Evolutionary conservation across 2,797 vertebrate genomes (phyloP).

Genomic region (Zenarchopterus dispar): DNA sequence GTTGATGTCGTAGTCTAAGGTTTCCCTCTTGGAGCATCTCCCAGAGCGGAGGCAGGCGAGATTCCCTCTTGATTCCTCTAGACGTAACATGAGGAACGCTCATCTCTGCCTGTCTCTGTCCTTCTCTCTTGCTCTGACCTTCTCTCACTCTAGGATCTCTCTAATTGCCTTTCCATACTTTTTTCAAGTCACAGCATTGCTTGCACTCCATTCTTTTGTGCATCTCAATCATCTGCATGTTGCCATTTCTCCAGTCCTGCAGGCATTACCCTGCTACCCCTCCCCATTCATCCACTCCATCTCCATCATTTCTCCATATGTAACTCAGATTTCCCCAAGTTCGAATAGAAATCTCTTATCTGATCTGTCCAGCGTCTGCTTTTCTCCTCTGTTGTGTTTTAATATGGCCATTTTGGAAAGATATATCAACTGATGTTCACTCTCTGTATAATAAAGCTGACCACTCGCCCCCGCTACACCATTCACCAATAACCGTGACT

Average conservation of each 20-base stretch:
- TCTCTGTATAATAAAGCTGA: conserved; percentile 68
- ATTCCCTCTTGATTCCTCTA: conserved; percentile 87
- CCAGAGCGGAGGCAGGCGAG: conserved; percentile 86
- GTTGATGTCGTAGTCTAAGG: conserved; percentile 90
- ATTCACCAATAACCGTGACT: conserved; percentile 58
- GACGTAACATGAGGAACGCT: conserved; percentile 89
- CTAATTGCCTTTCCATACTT: conserved; percentile 65
- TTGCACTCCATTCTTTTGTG: conserved; percentile 17
- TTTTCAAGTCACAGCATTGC: conserved; percentile 23
- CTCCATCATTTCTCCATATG: conserved; percentile 65
- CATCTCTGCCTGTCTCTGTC: conserved; percentile 69
- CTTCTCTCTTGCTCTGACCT: conserved; percentile 70
- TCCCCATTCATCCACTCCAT: conserved; percentile 33
- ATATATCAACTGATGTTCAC: conserved; percentile 68
- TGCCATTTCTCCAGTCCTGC: background rate
- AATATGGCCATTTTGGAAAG: conserved; percentile 69
- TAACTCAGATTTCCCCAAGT: conserved; percentile 58
- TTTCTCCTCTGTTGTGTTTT: conserved; percentile 56
- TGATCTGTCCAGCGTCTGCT: conserved; percentile 67
- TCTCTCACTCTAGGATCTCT: conserved; percentile 40
- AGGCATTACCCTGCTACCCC: conserved; percentile 12
- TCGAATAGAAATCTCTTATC: conserved; percentile 64
- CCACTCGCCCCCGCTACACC: conserved; percentile 61
- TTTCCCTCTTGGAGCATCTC: conserved; percentile 90
- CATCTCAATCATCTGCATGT: conserved; percentile 36